phyloP scores from a whole-genome alignment of 2,113 vertebrate species.

The Rattus rattus region DNA sequence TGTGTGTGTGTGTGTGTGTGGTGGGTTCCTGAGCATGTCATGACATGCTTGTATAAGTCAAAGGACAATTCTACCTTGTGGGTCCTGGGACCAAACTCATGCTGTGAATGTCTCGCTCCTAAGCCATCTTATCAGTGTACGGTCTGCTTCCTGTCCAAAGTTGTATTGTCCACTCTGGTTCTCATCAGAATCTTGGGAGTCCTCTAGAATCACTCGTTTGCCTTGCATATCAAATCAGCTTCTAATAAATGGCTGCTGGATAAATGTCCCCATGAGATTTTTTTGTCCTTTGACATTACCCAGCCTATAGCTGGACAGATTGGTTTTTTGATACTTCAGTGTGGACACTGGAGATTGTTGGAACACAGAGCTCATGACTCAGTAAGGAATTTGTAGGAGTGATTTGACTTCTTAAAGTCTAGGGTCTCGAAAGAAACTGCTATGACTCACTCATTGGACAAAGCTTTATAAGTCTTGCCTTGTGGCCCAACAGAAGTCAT shows the following conservation, averaged over 20 bases:
- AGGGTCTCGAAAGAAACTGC: not conserved
- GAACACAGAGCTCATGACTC: not conserved
- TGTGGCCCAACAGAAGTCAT: conserved; percentile 19
- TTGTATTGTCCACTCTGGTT: not conserved
- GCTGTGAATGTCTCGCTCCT: not conserved
- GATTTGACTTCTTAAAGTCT: conserved; percentile 13
- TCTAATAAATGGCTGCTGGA: not conserved
- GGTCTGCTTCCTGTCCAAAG: conserved; percentile 12
- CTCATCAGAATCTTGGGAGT: not conserved
- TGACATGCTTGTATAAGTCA: not conserved
- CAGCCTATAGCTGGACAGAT: not conserved
- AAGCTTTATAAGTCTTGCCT: conserved; percentile 22
- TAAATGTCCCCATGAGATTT: not conserved
- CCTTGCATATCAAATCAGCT: not conserved
- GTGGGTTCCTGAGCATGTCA: not conserved
- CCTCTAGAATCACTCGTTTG: not conserved
- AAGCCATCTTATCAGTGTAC: not conserved
- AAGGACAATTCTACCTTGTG: not conserved
- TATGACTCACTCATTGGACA: not conserved
- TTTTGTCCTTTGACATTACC: not conserved
- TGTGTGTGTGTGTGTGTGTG: not conserved
- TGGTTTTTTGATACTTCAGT: not conserved
- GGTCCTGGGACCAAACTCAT: not conserved
- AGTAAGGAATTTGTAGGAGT: not conserved
- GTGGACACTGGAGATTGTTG: not conserved